phyloP scores from a whole-genome alignment of 2,113 vertebrate species.

The Butorides virescens region DNA sequence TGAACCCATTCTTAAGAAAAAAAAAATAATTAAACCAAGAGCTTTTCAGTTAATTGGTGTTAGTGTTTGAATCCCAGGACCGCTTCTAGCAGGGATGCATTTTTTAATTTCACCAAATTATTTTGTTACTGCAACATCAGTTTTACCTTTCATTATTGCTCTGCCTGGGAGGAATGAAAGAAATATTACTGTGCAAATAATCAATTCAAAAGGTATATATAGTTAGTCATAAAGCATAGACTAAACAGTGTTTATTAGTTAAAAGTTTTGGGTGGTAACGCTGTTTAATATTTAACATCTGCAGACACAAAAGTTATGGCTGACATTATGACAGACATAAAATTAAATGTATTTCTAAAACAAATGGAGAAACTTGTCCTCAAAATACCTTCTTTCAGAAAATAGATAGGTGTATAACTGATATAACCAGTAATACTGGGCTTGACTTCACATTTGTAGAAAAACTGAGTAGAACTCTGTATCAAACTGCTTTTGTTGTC shows the following conservation, averaged over 20 bases:
- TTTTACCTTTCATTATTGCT: background rate
- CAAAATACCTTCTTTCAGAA: background rate
- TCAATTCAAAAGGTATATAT: background rate
- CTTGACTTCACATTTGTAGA: background rate
- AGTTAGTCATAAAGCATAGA: background rate
- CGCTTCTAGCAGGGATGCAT: background rate
- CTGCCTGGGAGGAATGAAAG: background rate
- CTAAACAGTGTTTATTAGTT: background rate
- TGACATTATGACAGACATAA: background rate
- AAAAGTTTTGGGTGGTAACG: background rate
- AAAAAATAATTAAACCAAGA: background rate
- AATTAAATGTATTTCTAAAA: background rate
- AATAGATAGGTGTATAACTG: background rate
- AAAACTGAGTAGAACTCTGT: background rate
- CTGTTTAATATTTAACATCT: background rate
- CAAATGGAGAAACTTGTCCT: background rate
- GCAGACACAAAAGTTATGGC: background rate
- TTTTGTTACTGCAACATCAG: background rate
- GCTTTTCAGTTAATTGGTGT: background rate
- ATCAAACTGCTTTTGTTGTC: slow-evolving; percentile 4
- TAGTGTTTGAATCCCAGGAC: background rate
- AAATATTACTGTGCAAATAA: background rate
- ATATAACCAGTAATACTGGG: background rate
- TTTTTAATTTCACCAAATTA: background rate
- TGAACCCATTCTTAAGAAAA: background rate